Evolutionary conservation across 2,797 vertebrate species (phyloP).

Genomic region (Tangara arthus): DNA sequence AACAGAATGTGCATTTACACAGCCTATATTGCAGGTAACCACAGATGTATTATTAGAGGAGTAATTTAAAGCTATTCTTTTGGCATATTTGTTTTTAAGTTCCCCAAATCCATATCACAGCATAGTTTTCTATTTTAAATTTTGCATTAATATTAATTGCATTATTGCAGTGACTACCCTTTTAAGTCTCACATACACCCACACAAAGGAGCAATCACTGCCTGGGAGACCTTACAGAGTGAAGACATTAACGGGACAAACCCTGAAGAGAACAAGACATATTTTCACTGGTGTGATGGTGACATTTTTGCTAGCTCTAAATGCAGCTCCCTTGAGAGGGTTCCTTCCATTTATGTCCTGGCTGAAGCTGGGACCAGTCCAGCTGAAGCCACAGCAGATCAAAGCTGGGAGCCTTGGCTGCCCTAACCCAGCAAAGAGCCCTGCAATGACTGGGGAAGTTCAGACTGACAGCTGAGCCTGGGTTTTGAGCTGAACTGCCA

Average conservation of each 20-base stretch:
- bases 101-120: constrained; percentile 17
- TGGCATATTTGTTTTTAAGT: background rate
- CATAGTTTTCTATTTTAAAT: constrained; percentile 17
- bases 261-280: background rate
- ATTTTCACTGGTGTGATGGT: background rate
- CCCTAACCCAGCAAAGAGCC: background rate
- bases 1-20: background rate
- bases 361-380: background rate
- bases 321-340: background rate
- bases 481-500: background rate
- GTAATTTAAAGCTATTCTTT: background rate
- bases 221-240: background rate
- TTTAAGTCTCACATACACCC: background rate
- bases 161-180: background rate
- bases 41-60: constrained; percentile 52
- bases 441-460: background rate
- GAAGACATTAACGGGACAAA: background rate
- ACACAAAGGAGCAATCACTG: background rate
- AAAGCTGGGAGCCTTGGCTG: background rate
- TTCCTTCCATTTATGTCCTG: background rate
- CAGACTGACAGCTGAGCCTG: background rate
- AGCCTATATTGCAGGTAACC: background rate
- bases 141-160: background rate
- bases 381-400: background rate
- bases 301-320: background rate